Evolutionary conservation across 2,797 vertebrate species (phyloP).

Genomic region (Tinamus major): DNA sequence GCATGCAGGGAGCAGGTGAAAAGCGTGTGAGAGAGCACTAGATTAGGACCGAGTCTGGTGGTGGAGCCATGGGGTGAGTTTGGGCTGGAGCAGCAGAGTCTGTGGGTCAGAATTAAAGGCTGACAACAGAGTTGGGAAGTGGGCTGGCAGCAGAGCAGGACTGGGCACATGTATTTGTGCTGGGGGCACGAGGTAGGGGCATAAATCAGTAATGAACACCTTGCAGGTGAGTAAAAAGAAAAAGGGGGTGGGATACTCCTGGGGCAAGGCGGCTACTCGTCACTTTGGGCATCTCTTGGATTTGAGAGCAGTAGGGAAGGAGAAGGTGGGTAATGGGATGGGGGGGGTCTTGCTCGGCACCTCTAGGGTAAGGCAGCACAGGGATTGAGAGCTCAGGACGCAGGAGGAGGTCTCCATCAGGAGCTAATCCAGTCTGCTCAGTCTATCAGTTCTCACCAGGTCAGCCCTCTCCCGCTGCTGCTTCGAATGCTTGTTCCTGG

Average conservation of each 20-base stretch:
- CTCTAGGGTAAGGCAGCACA: not conserved
- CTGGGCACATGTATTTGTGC: not conserved
- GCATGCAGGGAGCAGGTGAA: not conserved
- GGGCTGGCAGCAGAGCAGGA: not conserved
- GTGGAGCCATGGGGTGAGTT: not conserved
- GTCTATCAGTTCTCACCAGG: not conserved
- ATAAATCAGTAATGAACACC: not conserved
- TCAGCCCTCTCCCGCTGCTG: not conserved
- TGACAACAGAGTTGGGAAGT: not conserved
- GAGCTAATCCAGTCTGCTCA: no score
- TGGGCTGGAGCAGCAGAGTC: not conserved
- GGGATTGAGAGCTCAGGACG: not conserved
- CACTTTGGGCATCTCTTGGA: not conserved
- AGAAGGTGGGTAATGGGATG: not conserved
- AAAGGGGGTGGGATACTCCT: no score
- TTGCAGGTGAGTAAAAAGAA: not conserved
- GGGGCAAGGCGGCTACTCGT: no score
- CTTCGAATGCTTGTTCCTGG: not conserved
- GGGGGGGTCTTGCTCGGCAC: not conserved
- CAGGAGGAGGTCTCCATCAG: conserved; percentile 5
- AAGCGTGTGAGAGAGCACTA: not conserved
- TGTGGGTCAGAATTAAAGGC: not conserved
- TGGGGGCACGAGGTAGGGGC: not conserved
- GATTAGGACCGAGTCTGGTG: not conserved
- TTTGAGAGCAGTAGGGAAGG: not conserved